Percentiles rank a stretch among this genome's conserved stretches.
Conservation (phyloP, 1,140 invertebrate genomes). For the Anastrepha ludens region DNA sequence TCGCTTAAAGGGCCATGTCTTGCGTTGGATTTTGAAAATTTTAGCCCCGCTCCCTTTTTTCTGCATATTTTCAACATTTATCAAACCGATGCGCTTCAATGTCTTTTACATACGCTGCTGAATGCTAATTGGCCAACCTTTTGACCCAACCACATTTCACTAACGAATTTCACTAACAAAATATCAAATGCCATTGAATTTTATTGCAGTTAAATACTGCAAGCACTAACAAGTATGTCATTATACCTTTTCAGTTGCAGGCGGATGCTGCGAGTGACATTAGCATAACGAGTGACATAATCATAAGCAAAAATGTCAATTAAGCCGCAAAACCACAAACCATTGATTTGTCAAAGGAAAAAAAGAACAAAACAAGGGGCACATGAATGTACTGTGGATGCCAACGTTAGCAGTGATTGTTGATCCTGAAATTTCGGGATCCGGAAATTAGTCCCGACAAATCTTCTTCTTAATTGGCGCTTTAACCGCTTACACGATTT, state of each 20-base stretch:
- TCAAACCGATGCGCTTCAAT: constrained; percentile 51
- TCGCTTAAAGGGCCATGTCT: not conserved
- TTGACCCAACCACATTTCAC: not conserved
- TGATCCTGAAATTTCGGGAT: too few species aligned
- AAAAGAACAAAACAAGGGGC: too few species aligned
- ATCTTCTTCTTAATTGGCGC: too few species aligned
- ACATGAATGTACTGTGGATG: too few species aligned
- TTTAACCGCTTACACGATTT: too few species aligned
- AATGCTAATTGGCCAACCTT: constrained; percentile 35
- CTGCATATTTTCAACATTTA: constrained; percentile 41
- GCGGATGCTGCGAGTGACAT: not conserved
- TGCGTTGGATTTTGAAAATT: not conserved
- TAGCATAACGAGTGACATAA: constrained; percentile 56
- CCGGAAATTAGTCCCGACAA: too few species aligned
- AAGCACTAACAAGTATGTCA: not conserved
- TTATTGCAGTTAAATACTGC: constrained; percentile 46
- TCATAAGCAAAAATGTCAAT: constrained; percentile 57
- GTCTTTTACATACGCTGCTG: not conserved
- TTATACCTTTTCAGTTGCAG: not conserved
- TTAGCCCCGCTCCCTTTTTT: not conserved
- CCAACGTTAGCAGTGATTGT: too few species aligned
- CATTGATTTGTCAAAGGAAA: constrained; percentile 13
- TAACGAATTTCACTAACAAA: constrained; percentile 52
- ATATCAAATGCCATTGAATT: constrained; percentile 55
- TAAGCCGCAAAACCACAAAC: not conserved